Percentiles rank a stretch among this genome's conserved stretches.
These are phyloP conservation scores for Netelia fuscicornis DNA, from an alignment of 2,888 invertebrate species.

Conservation along the genomic window DNA sequence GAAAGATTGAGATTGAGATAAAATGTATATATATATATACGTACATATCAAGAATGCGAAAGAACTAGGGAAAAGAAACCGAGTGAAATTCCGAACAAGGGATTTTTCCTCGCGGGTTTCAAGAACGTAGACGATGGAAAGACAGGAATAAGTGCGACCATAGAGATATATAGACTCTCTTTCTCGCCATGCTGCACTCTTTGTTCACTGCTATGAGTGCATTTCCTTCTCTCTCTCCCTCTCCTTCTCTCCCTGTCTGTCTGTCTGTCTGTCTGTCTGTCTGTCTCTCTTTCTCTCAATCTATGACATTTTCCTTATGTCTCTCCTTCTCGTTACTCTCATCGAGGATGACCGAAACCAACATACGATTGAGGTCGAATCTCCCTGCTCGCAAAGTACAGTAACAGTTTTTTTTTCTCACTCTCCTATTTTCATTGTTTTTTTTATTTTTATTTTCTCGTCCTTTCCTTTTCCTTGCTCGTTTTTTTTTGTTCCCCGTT, in stretches of 20 bases:
- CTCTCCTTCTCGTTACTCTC: neutral
- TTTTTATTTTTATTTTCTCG: neutral
- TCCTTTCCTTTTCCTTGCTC: no score
- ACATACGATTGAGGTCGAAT: neutral
- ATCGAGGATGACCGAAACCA: neutral
- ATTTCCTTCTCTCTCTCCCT: conserved; percentile 15
- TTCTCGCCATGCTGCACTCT: conserved; percentile 24
- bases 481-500: no score
- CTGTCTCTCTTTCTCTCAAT: conserved; percentile 7
- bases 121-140: conserved; percentile 16
- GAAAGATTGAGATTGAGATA: neutral
- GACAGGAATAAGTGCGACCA: conserved; percentile 42
- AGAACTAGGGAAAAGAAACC: neutral
- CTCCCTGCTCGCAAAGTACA: neutral
- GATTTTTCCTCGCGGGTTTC: conserved; percentile 19
- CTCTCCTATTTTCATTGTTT: conserved; percentile 2
- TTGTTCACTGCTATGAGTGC: conserved; percentile 50
- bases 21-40: neutral
- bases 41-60: neutral
- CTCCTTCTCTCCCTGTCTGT: neutral
- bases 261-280: conserved; percentile 34
- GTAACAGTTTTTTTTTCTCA: neutral
- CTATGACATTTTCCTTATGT: no score
- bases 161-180: conserved; percentile 8
- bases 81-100: conserved; percentile 34